Base-by-base conservation (phyloP, 2,888 invertebrate species). In the Amphipyra berbera region DNA sequence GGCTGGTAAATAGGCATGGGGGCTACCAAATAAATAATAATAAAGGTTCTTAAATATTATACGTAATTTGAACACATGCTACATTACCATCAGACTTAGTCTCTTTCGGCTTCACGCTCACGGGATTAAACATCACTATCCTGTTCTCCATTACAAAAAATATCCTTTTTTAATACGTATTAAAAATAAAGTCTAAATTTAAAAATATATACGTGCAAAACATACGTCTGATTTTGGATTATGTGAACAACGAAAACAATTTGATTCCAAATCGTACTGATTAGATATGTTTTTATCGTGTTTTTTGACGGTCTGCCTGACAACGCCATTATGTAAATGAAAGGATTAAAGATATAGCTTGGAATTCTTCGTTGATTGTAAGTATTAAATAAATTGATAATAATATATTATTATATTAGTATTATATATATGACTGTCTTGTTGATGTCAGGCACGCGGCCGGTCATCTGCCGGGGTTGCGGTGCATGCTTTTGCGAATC, bases 231-330 rank as follows among this genome's bases (percentile, higher is more conserved):
- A 71, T 74, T 80, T 66, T 68, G 61, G 77, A 81, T 81, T 83
- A 79, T 65, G 65, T 73, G 68, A 69, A 64, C 59, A 75, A 68
- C 75, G 74, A 87, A 87, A 88, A 88, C 84, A 85, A 86, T 84
- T 84, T 73, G 77, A 78, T 82, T 83, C 78, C 68, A 76, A 82
- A 78, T 81, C 80, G 78, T 82, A 79, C 78, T 76, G 93, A 93
- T 93, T 87, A 92, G 92, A 92, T 92, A 87, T 57, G 65, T 76
- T 62, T 74, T 89, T 91, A 88, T 89, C 88, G 72, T 79, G 81
- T 78, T 75, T n/a, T 79, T 82, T 76, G 76, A 79, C 72, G 64
- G 73, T 42, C 48, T 62, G 78, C 60, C 57, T 75, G 70, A 76
- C 79, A 57, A 70, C 62, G 56, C 42, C 64, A 62, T 76, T 79